Evolutionary conservation across 2,888 invertebrate species (phyloP), one percentile per base, ranked within the genome.

Genomic region (Drepanosiphum platanoidis): DNA sequence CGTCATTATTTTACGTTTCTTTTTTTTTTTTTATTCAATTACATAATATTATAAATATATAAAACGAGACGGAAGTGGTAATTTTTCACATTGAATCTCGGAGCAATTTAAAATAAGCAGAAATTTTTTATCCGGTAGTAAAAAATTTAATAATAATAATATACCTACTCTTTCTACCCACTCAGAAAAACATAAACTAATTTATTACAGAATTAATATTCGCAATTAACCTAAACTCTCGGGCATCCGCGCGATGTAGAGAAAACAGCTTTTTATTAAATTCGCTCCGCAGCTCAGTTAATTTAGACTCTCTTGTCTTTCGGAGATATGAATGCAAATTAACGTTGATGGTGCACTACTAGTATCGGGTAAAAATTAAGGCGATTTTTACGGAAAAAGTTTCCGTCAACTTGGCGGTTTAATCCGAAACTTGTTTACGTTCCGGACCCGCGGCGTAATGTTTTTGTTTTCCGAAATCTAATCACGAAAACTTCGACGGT

Each of bases 121-220:
- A 32, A 5, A 18, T 18, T 68, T 68, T 34, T 27, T 46, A 52
- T 52, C 18, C 34, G 0, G 39, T 9, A 64, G 22, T 11, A 71
- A 74, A n/a, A 32, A 78, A n/a, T n/a, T n/a, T n/a, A n/a, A n/a
- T n/a, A 66, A 30, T 3, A 9, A 22, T 36, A 27, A 61, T 36
- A 39, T 27, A 52, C n/a, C 32, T 27, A 32, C 27, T 5, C 13
- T 7, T 9, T 34, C 36, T 7, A 22, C 22, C 70, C 32, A 52
- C 36, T 30, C 8, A 8, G 5, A 22, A n/a, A 39, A 71, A 30
- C 9, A 42, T 70, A 81, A 82, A 72, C 82, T 82, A 82, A 82
- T 74, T 82, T 82, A 46, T 74, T 74, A 64, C 82, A 27, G 32
- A 82, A 74, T 82, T 82, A 82, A 82, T 64, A 74, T 82, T 82